Percentiles rank a stretch among this genome's conserved stretches.
These are phyloP conservation scores for Petroica traversi DNA, from an alignment of 2,113 vertebrate species.

Conservation along the genomic window DNA sequence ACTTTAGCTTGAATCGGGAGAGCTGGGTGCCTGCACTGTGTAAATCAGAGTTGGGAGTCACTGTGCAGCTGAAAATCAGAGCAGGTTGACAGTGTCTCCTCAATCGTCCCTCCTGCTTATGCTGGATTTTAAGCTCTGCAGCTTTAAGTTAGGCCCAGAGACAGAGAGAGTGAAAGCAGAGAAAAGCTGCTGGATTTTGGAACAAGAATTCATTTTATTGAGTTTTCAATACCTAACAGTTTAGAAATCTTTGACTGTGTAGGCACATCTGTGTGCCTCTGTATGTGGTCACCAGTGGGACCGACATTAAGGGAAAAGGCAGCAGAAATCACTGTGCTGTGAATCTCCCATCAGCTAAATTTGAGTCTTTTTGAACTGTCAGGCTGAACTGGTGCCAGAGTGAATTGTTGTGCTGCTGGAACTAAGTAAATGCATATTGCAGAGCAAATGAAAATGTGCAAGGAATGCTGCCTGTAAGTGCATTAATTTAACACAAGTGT, in stretches of 20 bases:
- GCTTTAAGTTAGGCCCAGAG: too few species aligned
- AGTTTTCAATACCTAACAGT: background rate
- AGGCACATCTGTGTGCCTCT: background rate
- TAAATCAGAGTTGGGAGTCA: background rate
- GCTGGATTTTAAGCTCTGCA: too few species aligned
- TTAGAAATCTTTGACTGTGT: background rate
- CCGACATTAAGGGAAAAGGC: background rate
- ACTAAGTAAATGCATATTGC: constrained; percentile 23
- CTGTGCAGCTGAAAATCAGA: background rate
- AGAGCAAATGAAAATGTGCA: constrained; percentile 17
- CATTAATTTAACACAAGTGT: constrained; percentile 40
- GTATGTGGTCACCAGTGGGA: background rate
- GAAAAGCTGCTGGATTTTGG: constrained; percentile 3
- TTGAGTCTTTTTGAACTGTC: background rate
- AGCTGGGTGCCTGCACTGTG: background rate
- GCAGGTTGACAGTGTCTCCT: background rate
- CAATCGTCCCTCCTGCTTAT: too few species aligned
- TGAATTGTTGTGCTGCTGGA: background rate
- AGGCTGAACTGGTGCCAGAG: constrained; percentile 18
- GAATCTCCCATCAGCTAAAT: background rate
- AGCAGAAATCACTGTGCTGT: background rate
- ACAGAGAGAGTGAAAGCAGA: too few species aligned
- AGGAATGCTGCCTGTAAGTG: constrained; percentile 28
- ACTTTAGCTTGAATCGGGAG: background rate
- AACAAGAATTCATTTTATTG: background rate